Conservation (phyloP, 2,113 vertebrate species). For the Callorhinus ursinus region DNA sequence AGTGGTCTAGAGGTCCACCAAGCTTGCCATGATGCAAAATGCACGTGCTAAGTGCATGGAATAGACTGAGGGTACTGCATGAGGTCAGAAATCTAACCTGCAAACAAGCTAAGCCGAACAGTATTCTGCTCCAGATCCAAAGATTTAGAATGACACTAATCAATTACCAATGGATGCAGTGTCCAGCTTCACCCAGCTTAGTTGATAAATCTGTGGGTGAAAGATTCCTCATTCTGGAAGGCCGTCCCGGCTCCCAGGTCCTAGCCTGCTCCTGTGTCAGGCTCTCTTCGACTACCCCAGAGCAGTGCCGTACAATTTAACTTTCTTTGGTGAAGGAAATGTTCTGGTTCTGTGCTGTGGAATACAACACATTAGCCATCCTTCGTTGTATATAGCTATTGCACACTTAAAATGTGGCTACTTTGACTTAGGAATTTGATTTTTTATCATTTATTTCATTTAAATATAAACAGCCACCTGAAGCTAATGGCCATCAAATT, state of each 20-base stretch:
- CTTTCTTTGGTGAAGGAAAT: background rate
- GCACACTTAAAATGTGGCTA: background rate
- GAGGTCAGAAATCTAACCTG: background rate
- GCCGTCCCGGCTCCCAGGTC: background rate
- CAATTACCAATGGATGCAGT: background rate
- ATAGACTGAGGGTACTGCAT: accelerated
- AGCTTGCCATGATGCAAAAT: background rate
- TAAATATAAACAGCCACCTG: background rate
- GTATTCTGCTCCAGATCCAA: background rate
- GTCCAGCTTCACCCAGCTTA: background rate
- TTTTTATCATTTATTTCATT: background rate
- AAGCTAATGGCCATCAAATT: background rate
- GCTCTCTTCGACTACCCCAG: background rate
- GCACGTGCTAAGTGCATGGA: accelerated
- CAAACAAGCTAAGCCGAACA: background rate
- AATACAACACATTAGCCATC: background rate
- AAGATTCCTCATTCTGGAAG: background rate
- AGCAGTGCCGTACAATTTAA: background rate
- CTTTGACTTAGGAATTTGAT: background rate
- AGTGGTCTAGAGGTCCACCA: background rate
- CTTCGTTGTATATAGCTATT: background rate
- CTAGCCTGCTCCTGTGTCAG: background rate
- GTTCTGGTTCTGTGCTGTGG: background rate
- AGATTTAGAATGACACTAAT: background rate
- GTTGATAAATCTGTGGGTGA: background rate